Percentiles rank a stretch among this genome's conserved stretches.
Conservation (phyloP, 2,113 vertebrate genomes). For the Pontoporia blainvillei region DNA sequence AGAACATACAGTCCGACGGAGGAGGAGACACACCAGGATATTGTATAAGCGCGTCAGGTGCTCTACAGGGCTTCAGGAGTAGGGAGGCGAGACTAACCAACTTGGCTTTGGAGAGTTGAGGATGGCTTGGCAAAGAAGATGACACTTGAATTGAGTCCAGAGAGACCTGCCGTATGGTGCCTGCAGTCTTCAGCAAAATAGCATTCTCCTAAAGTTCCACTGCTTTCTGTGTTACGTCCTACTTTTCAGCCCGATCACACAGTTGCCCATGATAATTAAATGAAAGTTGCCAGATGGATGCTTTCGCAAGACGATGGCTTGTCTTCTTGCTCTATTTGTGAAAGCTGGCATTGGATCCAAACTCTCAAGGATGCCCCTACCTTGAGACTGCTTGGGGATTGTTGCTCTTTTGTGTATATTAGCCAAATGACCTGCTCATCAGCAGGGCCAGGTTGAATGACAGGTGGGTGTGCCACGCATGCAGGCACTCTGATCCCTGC, state of each 20-base stretch:
- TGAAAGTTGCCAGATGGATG: slow-evolving; percentile 74
- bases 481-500: slow-evolving; percentile 23
- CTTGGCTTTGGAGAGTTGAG: slow-evolving; percentile 2
- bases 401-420: not conserved
- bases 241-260: slow-evolving; percentile 66
- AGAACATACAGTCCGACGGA: not conserved
- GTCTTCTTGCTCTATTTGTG: slow-evolving; percentile 76
- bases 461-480: slow-evolving; percentile 65
- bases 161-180: not conserved
- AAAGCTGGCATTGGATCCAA: slow-evolving; percentile 64
- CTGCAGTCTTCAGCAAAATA: not conserved
- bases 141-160: not conserved
- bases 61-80: not conserved
- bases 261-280: slow-evolving; percentile 75
- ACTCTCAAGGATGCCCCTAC: slow-evolving; percentile 65
- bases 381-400: slow-evolving; percentile 66
- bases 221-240: slow-evolving; percentile 58
- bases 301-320: slow-evolving; percentile 54
- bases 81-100: not conserved
- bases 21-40: not conserved
- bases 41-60: not conserved
- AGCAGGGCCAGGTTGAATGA: slow-evolving; percentile 60
- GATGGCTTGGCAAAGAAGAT: not conserved
- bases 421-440: slow-evolving; percentile 48
- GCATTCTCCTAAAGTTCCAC: slow-evolving; percentile 33